Base-by-base conservation (phyloP, 2,797 vertebrate species). In the Novumbra hubbsi region DNA sequence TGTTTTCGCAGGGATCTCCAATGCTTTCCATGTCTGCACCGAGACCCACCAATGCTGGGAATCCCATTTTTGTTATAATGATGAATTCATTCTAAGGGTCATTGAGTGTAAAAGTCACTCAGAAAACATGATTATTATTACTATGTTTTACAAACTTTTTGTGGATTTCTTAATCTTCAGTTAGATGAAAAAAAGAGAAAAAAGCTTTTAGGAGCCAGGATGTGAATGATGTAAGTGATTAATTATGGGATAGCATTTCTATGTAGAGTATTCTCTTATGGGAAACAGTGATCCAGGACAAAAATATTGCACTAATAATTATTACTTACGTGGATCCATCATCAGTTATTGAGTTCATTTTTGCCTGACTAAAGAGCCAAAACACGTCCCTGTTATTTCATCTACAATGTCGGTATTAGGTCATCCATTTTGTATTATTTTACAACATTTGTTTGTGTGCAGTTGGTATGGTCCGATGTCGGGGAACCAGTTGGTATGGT, bases 1-100 rank as follows among this genome's bases (percentile, higher is more conserved):
- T 85, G 87, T 84, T 86, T 84, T 86, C 81, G 21, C 12, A 49
- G 57, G 30, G 32, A 17, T 30, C 15, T 21, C 64, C 27, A 27
- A 45, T 70, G 84, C 77, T 79, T 76, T 87, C 84, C 72, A 38
- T 79, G 41, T 38, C 48, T 55, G 27, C 76, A 75, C 75, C 78
- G 76, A 83, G 84, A 79, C 64, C 21, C 45, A 70, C 16, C 32
- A 72, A 60, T 77, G 80, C 65, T 41, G 45, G 72, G 71, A 80
- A 71, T 16, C 76, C 0, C 12, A 9, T 75, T 72, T 72, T 72
- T 49, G 76, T 57, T 63, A 28, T 55, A 45, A 79, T 60, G 70
- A 48, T 62, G n/a, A 52, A 28, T 12, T 72, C 48, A 34, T 34
- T 74, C 75, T 76, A 71, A 68, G 75, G 77, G 66, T 78, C 49